These are phyloP conservation scores for Dipodomys spectabilis DNA, from an alignment of 2,113 vertebrate species.

Conservation along the genomic window DNA sequence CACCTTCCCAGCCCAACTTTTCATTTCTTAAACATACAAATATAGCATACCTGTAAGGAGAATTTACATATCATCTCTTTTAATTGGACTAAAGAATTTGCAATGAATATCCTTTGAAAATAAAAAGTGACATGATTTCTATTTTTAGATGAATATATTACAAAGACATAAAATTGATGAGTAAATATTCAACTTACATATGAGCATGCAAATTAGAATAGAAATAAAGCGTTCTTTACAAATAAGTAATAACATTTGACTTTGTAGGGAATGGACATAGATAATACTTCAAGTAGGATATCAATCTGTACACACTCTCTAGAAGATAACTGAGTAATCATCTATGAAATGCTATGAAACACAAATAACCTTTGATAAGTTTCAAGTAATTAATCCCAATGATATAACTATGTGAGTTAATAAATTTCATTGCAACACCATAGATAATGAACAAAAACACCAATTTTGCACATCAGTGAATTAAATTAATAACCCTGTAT, in stretches of 20 bases:
- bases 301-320: background rate
- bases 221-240: background rate
- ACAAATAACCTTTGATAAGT: background rate
- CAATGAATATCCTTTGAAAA: constrained; percentile 32
- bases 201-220: background rate
- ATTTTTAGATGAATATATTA: background rate
- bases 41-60: background rate
- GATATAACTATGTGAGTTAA: background rate
- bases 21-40: background rate
- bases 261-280: background rate
- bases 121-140: constrained; percentile 17
- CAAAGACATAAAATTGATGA: background rate
- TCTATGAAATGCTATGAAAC: background rate
- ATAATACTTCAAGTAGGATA: background rate
- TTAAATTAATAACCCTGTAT: background rate
- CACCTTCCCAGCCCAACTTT: too few species aligned
- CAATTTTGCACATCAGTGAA: background rate
- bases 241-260: background rate
- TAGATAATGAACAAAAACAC: background rate
- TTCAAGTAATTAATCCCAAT: background rate
- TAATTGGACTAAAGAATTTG: background rate
- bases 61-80: background rate
- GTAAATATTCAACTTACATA: background rate
- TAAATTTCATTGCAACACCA: background rate
- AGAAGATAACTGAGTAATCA: background rate